Evolutionary conservation across 2,113 vertebrate genomes (phyloP), one percentile per base, ranked within the genome.

Genomic region (Numida meleagris): DNA sequence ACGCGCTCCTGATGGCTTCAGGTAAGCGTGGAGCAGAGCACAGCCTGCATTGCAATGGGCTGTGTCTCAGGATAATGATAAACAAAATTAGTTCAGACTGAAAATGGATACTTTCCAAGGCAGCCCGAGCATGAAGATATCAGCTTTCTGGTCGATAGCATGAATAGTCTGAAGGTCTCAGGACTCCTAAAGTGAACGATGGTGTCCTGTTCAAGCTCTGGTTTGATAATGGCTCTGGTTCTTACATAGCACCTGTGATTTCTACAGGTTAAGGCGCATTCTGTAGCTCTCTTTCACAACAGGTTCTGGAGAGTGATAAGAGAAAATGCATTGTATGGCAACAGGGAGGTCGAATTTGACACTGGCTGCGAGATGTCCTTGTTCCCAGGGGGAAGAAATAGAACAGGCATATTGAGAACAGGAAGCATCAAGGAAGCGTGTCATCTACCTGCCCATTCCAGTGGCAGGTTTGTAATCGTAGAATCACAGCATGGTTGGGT

Each of bases 281-380:
- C 77, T 10, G 25, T 17, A 4, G 53, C 68, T n/a, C 58, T 55
- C 72, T 51, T 27, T 21, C 20, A 5, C 20, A 3, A 5, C n/a
- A 1, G 25, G 29, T 68, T 29, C 36, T 53, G 65, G 18, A 42
- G 14, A 58, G 21, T 11, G 58, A 58, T 8, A 2, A 23, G 55
- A 45, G 63, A 12, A 42, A 42, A 36, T 1, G 7, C 13, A 1
- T 12, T 5, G 1, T 9, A 0, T 14, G 50, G 14, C 29, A 10
- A 2, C 21, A 3, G 40, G 12, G 42, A 9, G 62, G 50, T 12
- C 10, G 82, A 6, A 5, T 55, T n/a, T 8, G 46, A 1, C 10
- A 3, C 24, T 2, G 3, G 74, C 46, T 46, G 67, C 17, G 2
- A 3, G 4, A 2, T 25, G 46, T 50, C 68, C 46, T 5, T 5